phyloP scores from a whole-genome alignment of 2,113 vertebrate species.

The Syrmaticus mikado region DNA sequence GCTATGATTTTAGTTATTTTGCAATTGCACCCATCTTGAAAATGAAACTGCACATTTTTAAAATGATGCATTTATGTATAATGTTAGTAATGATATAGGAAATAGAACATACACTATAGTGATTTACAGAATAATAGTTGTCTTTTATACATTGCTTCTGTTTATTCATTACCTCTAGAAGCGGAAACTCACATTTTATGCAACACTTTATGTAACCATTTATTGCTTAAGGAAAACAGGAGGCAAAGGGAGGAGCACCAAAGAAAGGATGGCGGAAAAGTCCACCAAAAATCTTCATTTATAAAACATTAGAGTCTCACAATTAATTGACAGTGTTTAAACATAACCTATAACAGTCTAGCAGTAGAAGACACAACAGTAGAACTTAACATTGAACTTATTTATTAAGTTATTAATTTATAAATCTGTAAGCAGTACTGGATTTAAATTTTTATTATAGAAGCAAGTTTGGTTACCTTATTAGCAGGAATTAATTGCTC shows the following conservation, averaged over 20 bases:
- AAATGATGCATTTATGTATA: neutral
- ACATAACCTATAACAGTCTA: fast-evolving
- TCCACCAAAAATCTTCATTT: neutral
- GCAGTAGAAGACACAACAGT: neutral
- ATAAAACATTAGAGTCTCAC: neutral
- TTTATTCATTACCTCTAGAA: neutral
- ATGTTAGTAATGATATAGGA: neutral
- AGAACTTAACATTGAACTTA: neutral
- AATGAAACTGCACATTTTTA: neutral
- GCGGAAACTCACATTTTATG: neutral
- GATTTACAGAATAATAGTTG: neutral
- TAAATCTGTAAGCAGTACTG: neutral
- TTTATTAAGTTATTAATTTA: neutral
- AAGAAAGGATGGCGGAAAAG: neutral
- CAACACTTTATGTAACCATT: neutral
- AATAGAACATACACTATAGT: neutral
- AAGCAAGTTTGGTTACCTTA: neutral
- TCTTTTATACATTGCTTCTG: neutral
- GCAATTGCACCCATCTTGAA: neutral
- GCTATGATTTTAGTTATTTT: neutral
- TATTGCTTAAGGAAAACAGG: neutral
- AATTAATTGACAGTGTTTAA: neutral
- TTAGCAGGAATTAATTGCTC: neutral
- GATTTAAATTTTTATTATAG: neutral
- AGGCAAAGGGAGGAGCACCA: neutral